Conservation (phyloP, 1,140 invertebrate genomes). For the Bombus haemorrhoidalis region DNA sequence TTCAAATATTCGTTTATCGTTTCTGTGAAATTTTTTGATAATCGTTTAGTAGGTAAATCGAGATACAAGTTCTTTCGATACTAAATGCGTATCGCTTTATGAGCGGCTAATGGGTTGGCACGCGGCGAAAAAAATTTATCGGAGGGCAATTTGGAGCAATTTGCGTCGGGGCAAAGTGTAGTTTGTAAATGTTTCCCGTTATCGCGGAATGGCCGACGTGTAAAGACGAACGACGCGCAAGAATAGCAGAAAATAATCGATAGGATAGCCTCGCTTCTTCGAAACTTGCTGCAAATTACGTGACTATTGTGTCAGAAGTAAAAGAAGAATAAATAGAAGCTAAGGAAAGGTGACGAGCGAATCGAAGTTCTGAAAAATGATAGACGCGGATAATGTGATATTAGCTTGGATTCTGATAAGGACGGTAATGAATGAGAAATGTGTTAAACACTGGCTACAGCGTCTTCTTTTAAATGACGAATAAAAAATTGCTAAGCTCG, state of each 20-base stretch:
- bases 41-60: not conserved
- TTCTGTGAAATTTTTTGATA: not conserved
- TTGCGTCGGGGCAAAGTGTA: not conserved
- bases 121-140: not conserved
- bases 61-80: too few species aligned
- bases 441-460: not conserved
- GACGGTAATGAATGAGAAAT: not conserved
- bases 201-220: constrained; percentile 11
- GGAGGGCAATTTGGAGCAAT: constrained; percentile 3
- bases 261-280: constrained; percentile 1
- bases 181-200: constrained; percentile 35
- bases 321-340: not conserved
- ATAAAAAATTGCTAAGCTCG: not conserved
- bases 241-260: constrained; percentile 48
- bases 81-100: not conserved
- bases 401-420: not conserved
- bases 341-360: not conserved
- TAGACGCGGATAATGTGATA: not conserved
- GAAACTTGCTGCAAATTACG: not conserved
- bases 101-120: not conserved
- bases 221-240: constrained; percentile 14
- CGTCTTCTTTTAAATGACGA: too few species aligned
- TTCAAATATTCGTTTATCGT: not conserved
- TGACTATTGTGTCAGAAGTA: not conserved
- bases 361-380: not conserved